Evolutionary conservation across 2,113 vertebrate genomes (phyloP), one percentile per base, ranked within the genome.

Genomic region (Paracyprichromis sp.): DNA sequence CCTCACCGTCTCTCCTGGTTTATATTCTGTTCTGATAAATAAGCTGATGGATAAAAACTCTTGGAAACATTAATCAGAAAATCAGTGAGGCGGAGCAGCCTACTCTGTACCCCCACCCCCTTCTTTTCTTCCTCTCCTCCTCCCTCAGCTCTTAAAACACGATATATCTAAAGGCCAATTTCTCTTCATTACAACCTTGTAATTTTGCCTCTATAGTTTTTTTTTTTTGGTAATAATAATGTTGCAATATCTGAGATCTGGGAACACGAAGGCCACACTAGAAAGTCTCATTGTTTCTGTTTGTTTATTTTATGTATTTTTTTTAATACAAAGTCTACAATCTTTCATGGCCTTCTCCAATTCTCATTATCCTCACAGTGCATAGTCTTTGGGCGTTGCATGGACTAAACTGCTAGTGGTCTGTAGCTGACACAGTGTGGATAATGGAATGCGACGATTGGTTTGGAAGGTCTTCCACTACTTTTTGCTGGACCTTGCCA

Each of bases 11-110:
- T 79, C 40, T 63, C 17, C 54, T 53, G 21, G 17, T 56, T 57
- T 80, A 78, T 16, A 36, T 53, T 36, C 36, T 34, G 53, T 52
- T 8, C 80, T 61, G 36, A 82, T 52, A 36, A 50, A 3, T 82
- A 11, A 88, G 19, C 40, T 59, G 59, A 89, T 85, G 4, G 61
- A 53, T 79, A 54, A n/a, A 76, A 76, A 50, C 80, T 50, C 13
- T 21, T 38, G 52, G 38, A 66, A 85, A 50, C 21, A 38, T 29
- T 7, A 78, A 81, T 82, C 57, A 59, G 24, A 83, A 9, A 89
- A 40, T 81, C 73, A 76, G 21, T 4, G 88, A 90, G 88, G 88
- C 80, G 82, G 92, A 91, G 91, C 91, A 91, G 83, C 93, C 84
- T 63, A 57, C 56, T 81, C 29, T 34, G 9, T 61, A 40, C 19